Percentiles rank a stretch among this genome's conserved stretches.
Evolutionary conservation across 2,113 vertebrate species (phyloP).

Genomic region (Irena cyanogastra): DNA sequence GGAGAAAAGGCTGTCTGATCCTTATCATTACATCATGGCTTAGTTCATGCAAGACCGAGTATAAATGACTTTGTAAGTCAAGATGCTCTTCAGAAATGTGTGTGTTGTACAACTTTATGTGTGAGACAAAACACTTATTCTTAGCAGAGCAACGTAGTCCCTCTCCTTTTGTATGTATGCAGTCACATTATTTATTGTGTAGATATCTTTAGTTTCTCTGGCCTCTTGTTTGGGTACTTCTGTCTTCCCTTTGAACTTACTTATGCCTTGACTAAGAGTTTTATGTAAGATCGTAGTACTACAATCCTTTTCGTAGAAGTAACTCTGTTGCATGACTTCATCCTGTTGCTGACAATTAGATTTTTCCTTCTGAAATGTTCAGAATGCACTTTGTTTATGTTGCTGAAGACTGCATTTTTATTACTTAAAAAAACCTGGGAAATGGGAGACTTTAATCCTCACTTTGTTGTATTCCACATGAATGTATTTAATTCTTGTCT

Average conservation of each 20-base stretch:
- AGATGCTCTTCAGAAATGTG: neutral
- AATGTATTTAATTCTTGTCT: neutral
- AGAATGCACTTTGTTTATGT: neutral
- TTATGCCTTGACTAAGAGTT: neutral
- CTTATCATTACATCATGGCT: neutral
- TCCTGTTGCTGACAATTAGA: neutral
- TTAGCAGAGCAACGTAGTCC: neutral
- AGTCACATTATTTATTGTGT: neutral
- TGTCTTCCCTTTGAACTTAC: neutral
- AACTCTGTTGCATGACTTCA: neutral
- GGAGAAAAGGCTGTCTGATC: neutral
- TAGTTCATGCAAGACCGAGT: neutral
- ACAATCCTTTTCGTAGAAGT: neutral
- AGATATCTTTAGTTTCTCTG: neutral
- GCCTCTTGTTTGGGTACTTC: neutral
- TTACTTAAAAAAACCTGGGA: neutral
- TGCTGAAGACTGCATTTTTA: neutral
- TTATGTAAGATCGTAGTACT: neutral
- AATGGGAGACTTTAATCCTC: neutral
- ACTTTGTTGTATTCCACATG: neutral
- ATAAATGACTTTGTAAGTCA: neutral
- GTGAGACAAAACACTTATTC: neutral
- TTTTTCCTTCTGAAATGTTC: neutral
- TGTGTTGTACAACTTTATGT: neutral
- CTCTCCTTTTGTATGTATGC: neutral